A percentile compares a stretch with the other conserved stretches of the same genome.
phyloP scores from a whole-genome alignment of 2,797 vertebrate genomes.

The Syngnathus acus region DNA sequence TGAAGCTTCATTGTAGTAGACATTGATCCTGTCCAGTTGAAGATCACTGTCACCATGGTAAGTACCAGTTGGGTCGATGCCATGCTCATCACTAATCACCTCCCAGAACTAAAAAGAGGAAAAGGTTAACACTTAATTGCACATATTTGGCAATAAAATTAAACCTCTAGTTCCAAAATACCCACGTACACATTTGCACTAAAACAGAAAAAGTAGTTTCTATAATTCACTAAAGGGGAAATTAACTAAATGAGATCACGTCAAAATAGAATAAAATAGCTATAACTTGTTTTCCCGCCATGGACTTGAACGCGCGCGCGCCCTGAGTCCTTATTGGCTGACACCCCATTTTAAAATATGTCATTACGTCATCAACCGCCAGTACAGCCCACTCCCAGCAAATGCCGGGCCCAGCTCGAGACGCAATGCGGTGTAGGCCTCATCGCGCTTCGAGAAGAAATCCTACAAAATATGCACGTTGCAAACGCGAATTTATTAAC shows the following conservation, averaged over 20 bases:
- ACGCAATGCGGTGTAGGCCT: neutral
- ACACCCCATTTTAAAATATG: conserved; percentile 40
- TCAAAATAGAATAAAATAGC: too few relatives aligned
- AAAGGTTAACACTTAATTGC: neutral
- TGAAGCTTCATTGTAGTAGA: conserved; percentile 77
- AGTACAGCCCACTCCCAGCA: conserved; percentile 35
- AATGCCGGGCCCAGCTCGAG: conserved; percentile 27
- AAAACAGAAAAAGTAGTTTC: too few relatives aligned
- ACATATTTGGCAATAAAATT: neutral
- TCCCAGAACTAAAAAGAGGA: conserved; percentile 68
- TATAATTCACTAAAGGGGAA: too few relatives aligned
- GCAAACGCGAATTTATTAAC: neutral
- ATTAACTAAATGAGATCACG: too few relatives aligned
- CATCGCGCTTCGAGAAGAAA: neutral
- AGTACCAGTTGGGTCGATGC: conserved; percentile 75
- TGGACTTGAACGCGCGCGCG: conserved; percentile 34
- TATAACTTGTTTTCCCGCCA: conserved; percentile 24
- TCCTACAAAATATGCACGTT: conserved; percentile 5
- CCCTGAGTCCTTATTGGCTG: conserved; percentile 47
- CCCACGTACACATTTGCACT: too few relatives aligned
- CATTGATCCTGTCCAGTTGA: conserved; percentile 77
- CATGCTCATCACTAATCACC: conserved; percentile 78
- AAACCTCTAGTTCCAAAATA: neutral
- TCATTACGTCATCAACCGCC: conserved; percentile 50
- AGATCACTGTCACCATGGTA: conserved; percentile 78